A percentile compares a stretch with the other conserved stretches of the same genome.
Evolutionary conservation across 2,113 vertebrate species (phyloP).

Genomic region (Dasyurus viverrinus): DNA sequence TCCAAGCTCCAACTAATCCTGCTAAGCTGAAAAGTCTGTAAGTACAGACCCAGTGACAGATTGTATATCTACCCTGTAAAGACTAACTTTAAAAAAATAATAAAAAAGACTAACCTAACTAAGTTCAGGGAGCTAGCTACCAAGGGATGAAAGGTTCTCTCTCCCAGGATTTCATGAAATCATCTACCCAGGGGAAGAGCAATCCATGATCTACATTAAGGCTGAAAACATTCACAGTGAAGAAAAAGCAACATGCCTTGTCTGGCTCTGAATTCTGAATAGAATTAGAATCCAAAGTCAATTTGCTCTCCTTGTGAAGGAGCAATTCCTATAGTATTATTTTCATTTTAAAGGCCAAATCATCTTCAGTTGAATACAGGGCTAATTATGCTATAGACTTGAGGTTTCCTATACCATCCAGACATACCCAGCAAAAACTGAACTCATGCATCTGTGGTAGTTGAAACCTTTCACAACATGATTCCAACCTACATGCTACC

Average conservation of each 20-base stretch:
- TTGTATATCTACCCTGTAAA: too few relatives aligned
- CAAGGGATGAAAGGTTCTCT: too few relatives aligned
- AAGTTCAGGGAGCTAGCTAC: too few relatives aligned
- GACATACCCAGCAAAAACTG: conserved; percentile 53
- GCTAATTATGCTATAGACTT: conserved; percentile 45
- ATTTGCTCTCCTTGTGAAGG: conserved; percentile 36
- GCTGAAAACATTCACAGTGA: too few relatives aligned
- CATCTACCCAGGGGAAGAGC: too few relatives aligned
- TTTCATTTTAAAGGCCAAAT: conserved; percentile 62
- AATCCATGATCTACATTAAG: too few relatives aligned
- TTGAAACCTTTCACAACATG: not conserved
- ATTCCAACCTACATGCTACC: not conserved
- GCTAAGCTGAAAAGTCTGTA: too few relatives aligned
- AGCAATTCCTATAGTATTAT: conserved; percentile 41
- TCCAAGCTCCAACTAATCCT: too few relatives aligned
- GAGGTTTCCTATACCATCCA: conserved; percentile 53
- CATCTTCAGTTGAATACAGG: conserved; percentile 69
- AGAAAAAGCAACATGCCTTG: not conserved
- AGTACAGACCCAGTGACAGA: too few relatives aligned
- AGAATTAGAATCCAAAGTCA: conserved; percentile 56
- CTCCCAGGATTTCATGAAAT: too few relatives aligned
- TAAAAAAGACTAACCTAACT: too few relatives aligned
- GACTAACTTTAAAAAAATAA: too few relatives aligned
- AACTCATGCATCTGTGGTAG: conserved; percentile 20
- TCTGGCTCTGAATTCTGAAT: conserved; percentile 17